phyloP scores from a whole-genome alignment of 1,140 invertebrate genomes.

The Bombus huntii region DNA sequence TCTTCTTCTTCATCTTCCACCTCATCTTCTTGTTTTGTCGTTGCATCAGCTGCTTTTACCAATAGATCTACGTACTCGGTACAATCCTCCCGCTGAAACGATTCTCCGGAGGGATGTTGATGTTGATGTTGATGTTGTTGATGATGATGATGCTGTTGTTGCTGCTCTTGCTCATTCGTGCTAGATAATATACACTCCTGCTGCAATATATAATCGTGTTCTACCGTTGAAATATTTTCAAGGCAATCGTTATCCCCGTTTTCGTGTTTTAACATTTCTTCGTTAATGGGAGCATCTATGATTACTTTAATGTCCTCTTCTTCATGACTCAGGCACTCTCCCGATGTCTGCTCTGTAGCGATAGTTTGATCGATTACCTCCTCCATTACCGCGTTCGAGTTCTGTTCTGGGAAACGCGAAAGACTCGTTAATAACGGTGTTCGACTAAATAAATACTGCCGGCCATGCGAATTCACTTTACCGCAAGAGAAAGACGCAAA shows the following conservation, averaged over 20 bases:
- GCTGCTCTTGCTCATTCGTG: neutral
- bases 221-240: constrained; percentile 62
- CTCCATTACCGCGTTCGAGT: constrained; percentile 23
- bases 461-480: neutral
- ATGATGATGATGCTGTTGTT: constrained; percentile 4
- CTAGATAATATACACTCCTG: constrained; percentile 58
- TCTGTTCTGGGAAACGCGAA: constrained; percentile 41
- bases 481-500: neutral
- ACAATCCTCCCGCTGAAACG: constrained; percentile 24
- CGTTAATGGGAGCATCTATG: neutral
- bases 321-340: constrained; percentile 11
- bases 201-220: constrained; percentile 73
- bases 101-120: constrained; percentile 6
- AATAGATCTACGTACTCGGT: constrained; percentile 24
- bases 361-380: constrained; percentile 38
- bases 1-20: neutral
- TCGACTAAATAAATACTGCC: neutral
- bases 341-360: constrained; percentile 4
- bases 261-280: constrained; percentile 2
- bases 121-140: neutral
- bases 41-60: constrained; percentile 17
- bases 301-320: constrained; percentile 6
- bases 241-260: neutral
- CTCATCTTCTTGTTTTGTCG: constrained; percentile 10
- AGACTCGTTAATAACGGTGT: neutral